Base-by-base conservation (phyloP, 2,888 invertebrate genomes). In the Chrysodeixis includens region DNA sequence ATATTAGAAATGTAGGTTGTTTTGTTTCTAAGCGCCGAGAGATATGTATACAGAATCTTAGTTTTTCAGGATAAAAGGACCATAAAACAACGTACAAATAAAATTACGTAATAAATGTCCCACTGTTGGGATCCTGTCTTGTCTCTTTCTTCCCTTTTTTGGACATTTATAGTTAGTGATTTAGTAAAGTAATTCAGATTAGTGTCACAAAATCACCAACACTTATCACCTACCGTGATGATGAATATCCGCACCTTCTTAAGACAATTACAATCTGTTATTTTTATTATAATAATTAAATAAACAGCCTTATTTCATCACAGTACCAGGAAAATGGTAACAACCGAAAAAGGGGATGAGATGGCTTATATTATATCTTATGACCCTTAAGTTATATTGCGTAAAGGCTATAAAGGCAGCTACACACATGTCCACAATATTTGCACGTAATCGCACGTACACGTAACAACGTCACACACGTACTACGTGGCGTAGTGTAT, bases 401-500 rank as follows among this genome's bases (percentile, higher is more conserved):
- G 7, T 26, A 35, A 61, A 56, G 35, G 52, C 3, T 26, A 9
- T 56, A 62, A 73, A 56, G 52, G 16, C 46, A 40, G 3, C 4
- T 40, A 56, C 51, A 64, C 64, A 75, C 57, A 44, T 60, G 7
- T 12, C 8, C 16, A 4, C 16, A 16, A 22, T 46, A 46, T 51
- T n/a, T 20, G 65, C 59, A 62, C 62, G 16, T 60, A 26, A 30
- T 65, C 40, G 44, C 35, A 10, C 54, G 58, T 46, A 46, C 32
- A 22, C 49, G 44, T 57, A 58, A 44, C 46, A 32, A 30, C 56
- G 35, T 77, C 66, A 76, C 66, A 20, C 55, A 58, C 59, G 62
- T 76, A 66, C 73, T 76, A 72, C 59, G 66, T 53, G 61, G 66
- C 59, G 40, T 26, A 26, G 26, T 35, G n/a, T 40, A 60, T 73